Evolutionary conservation across 2,113 vertebrate genomes (phyloP).

Genomic region (Brachyistius frenatus): DNA sequence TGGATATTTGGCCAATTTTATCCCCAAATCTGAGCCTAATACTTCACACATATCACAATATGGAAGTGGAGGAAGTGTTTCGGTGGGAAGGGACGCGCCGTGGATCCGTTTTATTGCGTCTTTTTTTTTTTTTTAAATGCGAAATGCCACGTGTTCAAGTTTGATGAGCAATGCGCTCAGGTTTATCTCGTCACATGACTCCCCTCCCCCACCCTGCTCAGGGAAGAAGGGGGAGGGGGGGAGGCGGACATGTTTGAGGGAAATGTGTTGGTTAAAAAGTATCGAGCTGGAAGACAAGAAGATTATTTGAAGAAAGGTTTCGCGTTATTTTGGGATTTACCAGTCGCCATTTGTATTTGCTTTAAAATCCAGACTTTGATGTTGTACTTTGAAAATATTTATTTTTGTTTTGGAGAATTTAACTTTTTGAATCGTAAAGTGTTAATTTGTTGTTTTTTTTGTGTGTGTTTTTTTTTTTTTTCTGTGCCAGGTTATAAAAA

Average conservation of each 20-base stretch:
- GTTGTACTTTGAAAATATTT: constrained; percentile 16
- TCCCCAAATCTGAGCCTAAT: not conserved
- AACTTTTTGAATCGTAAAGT: not conserved
- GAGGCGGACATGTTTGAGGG: constrained; percentile 86
- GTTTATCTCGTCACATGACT: constrained; percentile 75
- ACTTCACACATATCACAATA: too few relatives aligned
- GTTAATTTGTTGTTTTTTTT: not conserved
- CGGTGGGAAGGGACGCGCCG: accelerated
- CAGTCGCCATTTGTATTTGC: constrained; percentile 19
- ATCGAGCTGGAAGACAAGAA: constrained; percentile 82
- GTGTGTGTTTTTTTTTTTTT: not conserved
- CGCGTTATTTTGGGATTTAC: constrained; percentile 74
- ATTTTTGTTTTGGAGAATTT: not conserved
- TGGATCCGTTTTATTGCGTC: constrained; percentile 2
- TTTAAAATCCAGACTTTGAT: constrained; percentile 44
- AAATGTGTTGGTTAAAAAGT: constrained; percentile 84
- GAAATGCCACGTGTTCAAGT: constrained; percentile 63
- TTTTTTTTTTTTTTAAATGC: constrained; percentile 11
- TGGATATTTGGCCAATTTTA: constrained; percentile 58
- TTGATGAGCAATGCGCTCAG: constrained; percentile 33
- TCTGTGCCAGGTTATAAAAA: not conserved
- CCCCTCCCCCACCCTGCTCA: constrained; percentile 77
- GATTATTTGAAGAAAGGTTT: constrained; percentile 77
- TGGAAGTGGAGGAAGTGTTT: not conserved
- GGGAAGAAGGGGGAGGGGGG: constrained; percentile 73